Percentiles rank a stretch among this genome's conserved stretches.
Evolutionary conservation across 2,888 invertebrate genomes (phyloP).

Genomic region (Dryocosmus kuriphilus): DNA sequence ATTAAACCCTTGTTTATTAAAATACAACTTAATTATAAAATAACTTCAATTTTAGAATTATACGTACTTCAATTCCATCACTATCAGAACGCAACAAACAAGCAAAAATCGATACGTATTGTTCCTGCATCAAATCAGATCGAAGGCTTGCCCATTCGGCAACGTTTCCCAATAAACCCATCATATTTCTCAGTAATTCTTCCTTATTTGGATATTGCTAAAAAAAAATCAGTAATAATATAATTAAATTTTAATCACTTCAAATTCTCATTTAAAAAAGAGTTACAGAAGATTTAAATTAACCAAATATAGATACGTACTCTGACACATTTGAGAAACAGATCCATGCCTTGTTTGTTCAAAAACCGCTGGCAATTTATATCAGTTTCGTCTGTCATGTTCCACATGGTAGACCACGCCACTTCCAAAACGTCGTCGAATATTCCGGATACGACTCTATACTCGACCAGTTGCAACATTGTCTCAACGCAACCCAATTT

Average conservation of each 20-base stretch:
- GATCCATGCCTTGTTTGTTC: slow-evolving; percentile 91
- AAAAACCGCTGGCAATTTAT: slow-evolving; percentile 95
- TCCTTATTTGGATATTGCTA: slow-evolving; percentile 93
- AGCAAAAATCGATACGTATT: slow-evolving; percentile 92
- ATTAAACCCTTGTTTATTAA: slow-evolving; percentile 6
- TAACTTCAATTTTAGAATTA: slow-evolving; percentile 43
- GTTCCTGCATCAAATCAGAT: slow-evolving; percentile 89
- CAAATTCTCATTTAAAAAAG: background rate
- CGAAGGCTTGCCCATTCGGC: slow-evolving; percentile 94
- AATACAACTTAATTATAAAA: background rate
- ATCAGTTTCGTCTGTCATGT: slow-evolving; percentile 97
- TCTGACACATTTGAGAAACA: slow-evolving; percentile 92
- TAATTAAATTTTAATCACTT: background rate
- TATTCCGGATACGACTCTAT: slow-evolving; percentile 85
- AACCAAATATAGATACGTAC: slow-evolving; percentile 79
- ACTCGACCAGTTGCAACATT: slow-evolving; percentile 93
- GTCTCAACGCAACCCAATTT: slow-evolving; percentile 90
- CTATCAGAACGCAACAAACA: slow-evolving; percentile 90
- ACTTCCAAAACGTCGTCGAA: slow-evolving; percentile 98
- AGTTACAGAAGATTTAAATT: slow-evolving; percentile 11
- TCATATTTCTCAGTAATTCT: slow-evolving; percentile 97
- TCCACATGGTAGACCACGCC: slow-evolving; percentile 99
- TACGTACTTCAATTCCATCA: slow-evolving; percentile 94
- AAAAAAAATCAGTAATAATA: slow-evolving; percentile 49
- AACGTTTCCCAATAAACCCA: slow-evolving; percentile 97